phyloP scores from a whole-genome alignment of 2,797 vertebrate genomes.

The Halcyon badia region DNA sequence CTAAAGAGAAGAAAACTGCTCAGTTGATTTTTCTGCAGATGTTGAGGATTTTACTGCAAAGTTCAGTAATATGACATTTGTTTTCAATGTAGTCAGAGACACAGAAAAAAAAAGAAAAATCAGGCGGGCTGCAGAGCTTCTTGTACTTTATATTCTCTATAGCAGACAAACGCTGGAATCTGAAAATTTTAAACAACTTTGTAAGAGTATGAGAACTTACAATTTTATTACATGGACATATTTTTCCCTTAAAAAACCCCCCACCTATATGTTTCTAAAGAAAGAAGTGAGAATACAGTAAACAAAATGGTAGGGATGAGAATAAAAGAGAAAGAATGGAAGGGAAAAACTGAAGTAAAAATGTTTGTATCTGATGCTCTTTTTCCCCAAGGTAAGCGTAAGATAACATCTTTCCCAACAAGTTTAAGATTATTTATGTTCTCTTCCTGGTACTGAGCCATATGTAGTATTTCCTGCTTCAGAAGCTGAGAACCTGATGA shows the following conservation, averaged over 20 bases:
- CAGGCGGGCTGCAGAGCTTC: neutral
- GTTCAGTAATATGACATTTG: neutral
- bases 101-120: neutral
- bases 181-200: neutral
- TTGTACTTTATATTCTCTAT: neutral
- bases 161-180: neutral
- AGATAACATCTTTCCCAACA: neutral
- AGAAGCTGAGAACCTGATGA: neutral
- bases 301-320: neutral
- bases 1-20: constrained; percentile 27
- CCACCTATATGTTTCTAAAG: neutral
- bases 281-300: neutral
- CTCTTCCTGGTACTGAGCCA: neutral
- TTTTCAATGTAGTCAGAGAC: constrained; percentile 24
- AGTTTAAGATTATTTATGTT: neutral
- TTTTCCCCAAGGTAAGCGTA: neutral
- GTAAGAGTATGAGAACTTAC: neutral
- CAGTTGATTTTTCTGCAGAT: constrained; percentile 40
- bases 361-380: neutral
- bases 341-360: neutral
- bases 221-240: neutral
- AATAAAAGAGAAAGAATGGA: neutral
- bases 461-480: neutral
- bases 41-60: constrained; percentile 3
- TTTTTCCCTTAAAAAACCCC: neutral